Evolutionary conservation across 2,888 invertebrate genomes (phyloP), one percentile per base, ranked within the genome.

Genomic region (Lysandra bellargus): DNA sequence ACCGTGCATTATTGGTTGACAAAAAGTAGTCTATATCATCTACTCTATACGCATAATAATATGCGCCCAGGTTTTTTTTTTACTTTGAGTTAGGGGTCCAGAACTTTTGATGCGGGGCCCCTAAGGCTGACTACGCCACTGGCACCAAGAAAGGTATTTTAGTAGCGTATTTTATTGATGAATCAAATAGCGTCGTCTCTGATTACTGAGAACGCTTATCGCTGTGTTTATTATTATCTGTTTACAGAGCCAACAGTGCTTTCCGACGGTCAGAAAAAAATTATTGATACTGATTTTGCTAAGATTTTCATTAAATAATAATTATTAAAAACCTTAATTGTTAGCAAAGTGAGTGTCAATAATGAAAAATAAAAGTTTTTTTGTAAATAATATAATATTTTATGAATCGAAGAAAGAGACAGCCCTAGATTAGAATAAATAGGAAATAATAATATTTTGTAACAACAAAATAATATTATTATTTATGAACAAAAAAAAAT

Each of bases 221-320:
- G 79, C 80, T 78, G 80, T 61, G 37, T 72, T 61, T 76, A 78
- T 82, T 87, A 85, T 85, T 87, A 85, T 85, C 83, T 85, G 83
- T 85, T 85, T 85, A 83, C 79, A 79, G 80, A 82, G 81, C 82
- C 84, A 85, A 84, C 82, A 84, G 40, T 40, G 40, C 73, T 44
- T 74, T 44, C 12, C n/a, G 44, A 73, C 44, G n/a, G 9, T 40
- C n/a, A 44, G 44, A 74, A 40, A 73, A 37, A 1, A 6, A n/a
- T n/a, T 61, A 61, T 61, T 61, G 5, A 61, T 2, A 61, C 23
- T 61, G 0, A 57, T 23, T 61, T n/a, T 61, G 61, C 61, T 23
- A n/a, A 9, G 12, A 64, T 61, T 61, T 23, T 53, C 17, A 60
- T 5, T 61, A n/a, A 4, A n/a, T 61, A 4, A 53, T 4, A 14